A percentile compares a stretch with the other conserved stretches of the same genome.
These are phyloP conservation scores for Wiebesia pumilae DNA, from an alignment of 1,140 invertebrate species.

Conservation along the genomic window DNA sequence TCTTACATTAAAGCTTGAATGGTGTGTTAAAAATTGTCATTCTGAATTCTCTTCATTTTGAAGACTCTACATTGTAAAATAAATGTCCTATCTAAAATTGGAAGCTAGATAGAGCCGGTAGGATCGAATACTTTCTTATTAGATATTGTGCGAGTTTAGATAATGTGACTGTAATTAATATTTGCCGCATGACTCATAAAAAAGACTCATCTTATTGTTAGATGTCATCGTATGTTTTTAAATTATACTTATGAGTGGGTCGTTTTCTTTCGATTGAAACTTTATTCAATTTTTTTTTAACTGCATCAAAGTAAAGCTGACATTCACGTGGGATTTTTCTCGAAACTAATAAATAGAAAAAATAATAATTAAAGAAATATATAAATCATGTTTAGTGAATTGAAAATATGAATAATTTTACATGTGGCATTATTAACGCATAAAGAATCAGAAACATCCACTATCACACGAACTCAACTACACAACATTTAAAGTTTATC, in stretches of 20 bases:
- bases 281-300: neutral
- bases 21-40: neutral
- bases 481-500: too few relatives aligned
- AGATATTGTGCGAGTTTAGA: neutral
- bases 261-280: neutral
- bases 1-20: neutral
- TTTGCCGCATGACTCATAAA: neutral
- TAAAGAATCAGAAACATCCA: too few relatives aligned
- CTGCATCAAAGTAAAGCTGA: neutral
- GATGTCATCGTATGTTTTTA: neutral
- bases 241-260: neutral
- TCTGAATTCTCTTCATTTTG: neutral
- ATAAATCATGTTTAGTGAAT: too few relatives aligned
- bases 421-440: too few relatives aligned
- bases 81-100: too few relatives aligned
- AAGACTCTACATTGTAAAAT: too few relatives aligned
- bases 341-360: neutral
- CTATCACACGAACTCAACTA: too few relatives aligned
- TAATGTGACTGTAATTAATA: neutral
- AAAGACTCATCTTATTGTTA: neutral
- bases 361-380: too few relatives aligned
- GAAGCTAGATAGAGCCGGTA: too few relatives aligned
- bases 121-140: too few relatives aligned
- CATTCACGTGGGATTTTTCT: neutral
- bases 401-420: too few relatives aligned